A percentile compares a stretch with the other conserved stretches of the same genome.
These are phyloP conservation scores for Piprites chloris DNA, from an alignment of 2,113 vertebrate genomes.

Conservation along the genomic window DNA sequence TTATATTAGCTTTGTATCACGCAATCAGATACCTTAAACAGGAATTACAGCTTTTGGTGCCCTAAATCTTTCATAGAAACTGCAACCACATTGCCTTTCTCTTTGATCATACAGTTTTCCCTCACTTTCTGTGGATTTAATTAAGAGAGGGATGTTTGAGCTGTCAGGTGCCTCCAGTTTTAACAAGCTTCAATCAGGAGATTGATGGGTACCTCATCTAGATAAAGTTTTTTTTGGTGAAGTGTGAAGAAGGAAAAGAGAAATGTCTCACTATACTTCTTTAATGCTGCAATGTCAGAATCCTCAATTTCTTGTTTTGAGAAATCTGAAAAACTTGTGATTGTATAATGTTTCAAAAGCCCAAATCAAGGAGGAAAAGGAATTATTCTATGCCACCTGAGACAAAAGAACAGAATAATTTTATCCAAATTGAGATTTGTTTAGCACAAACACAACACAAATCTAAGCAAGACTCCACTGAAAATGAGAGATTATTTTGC, in stretches of 20 bases:
- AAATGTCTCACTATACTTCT: background rate
- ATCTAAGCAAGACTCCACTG: background rate
- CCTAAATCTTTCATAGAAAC: conserved; percentile 24
- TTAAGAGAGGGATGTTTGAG: background rate
- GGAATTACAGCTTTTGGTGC: background rate
- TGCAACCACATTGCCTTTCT: background rate
- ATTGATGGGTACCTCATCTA: background rate
- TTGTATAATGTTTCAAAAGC: background rate
- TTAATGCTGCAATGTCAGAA: background rate
- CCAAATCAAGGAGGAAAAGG: background rate
- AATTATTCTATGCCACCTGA: background rate
- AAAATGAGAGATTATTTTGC: background rate
- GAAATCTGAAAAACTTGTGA: background rate
- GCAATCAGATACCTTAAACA: background rate
- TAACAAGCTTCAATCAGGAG: background rate
- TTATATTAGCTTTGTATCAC: background rate
- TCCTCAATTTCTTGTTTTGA: background rate
- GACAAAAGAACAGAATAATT: background rate
- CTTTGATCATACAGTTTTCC: conserved; percentile 2
- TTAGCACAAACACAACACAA: background rate
- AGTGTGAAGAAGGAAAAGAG: background rate
- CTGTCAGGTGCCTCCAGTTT: background rate
- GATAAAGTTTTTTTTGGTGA: background rate
- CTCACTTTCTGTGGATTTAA: background rate
- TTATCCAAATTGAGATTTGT: background rate